These are phyloP conservation scores for Eupeodes latifasciatus DNA, from an alignment of 2,888 invertebrate species.

Conservation along the genomic window DNA sequence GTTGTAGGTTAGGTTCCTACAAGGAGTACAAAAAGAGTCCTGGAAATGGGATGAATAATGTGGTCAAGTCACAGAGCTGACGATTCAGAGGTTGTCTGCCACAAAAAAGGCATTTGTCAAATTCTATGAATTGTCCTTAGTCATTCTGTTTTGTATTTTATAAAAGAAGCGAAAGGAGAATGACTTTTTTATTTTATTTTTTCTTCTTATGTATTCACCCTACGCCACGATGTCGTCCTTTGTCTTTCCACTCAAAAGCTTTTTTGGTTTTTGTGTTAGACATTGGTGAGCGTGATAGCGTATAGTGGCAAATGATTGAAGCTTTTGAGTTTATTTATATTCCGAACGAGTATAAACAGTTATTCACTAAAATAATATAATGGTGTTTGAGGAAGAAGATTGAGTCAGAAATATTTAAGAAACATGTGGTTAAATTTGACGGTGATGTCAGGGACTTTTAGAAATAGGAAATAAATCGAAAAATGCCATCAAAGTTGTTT, in stretches of 20 bases:
- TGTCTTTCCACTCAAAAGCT: slow-evolving; percentile 27
- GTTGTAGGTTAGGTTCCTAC: too few species aligned
- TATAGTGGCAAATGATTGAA: not conserved
- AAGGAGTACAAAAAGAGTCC: slow-evolving; percentile 50
- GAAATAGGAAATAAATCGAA: slow-evolving; percentile 41
- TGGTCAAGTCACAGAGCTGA: slow-evolving; percentile 48
- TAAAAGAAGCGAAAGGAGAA: too few species aligned
- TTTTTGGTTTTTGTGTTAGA: not conserved
- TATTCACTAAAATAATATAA: not conserved
- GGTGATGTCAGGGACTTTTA: slow-evolving; percentile 76
- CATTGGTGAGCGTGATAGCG: not conserved
- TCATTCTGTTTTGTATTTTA: not conserved
- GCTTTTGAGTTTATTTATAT: slow-evolving; percentile 20
- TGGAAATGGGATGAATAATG: slow-evolving; percentile 60
- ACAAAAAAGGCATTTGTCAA: slow-evolving; percentile 56
- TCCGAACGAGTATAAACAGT: not conserved
- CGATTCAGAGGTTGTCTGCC: slow-evolving; percentile 38
- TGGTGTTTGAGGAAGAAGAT: not conserved
- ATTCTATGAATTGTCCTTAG: slow-evolving; percentile 38
- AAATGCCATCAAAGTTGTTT: not conserved
- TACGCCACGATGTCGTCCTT: not conserved
- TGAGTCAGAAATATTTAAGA: slow-evolving; percentile 12
- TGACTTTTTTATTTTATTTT: not conserved
- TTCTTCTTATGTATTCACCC: too few species aligned
- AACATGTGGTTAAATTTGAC: slow-evolving; percentile 68